Percentiles rank a stretch among this genome's conserved stretches.
phyloP scores from a whole-genome alignment of 2,113 vertebrate genomes.

The Caloenas nicobarica region DNA sequence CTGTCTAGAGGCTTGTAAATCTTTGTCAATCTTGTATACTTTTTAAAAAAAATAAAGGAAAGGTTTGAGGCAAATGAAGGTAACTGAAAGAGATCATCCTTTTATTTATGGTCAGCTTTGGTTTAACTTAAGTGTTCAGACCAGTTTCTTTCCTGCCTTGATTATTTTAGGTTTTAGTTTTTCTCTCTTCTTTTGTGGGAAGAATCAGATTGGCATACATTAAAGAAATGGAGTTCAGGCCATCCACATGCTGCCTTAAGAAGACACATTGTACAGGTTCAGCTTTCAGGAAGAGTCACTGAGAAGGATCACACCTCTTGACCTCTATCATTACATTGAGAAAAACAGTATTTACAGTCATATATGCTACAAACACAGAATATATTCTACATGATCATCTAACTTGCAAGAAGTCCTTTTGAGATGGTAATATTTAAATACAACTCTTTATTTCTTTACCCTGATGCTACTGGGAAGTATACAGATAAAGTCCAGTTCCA shows the following conservation, averaged over 20 bases:
- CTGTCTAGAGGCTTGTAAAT: conserved; percentile 1
- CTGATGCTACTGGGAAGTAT: not conserved
- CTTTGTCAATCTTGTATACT: not conserved
- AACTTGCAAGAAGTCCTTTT: not conserved
- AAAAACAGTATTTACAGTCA: not conserved
- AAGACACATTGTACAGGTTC: accelerated
- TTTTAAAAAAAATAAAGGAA: conserved; percentile 27
- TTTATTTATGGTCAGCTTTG: not conserved
- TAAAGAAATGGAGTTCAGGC: not conserved
- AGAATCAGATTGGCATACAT: not conserved
- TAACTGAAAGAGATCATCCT: not conserved
- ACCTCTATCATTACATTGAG: not conserved
- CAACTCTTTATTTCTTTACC: not conserved
- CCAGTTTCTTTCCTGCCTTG: not conserved
- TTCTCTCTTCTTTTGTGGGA: not conserved
- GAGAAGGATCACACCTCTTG: not conserved
- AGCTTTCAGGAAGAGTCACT: not conserved
- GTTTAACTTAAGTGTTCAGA: not conserved
- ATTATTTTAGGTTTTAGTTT: not conserved
- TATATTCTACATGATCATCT: not conserved
- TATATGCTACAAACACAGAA: not conserved
- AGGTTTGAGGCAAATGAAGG: not conserved
- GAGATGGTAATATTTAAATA: not conserved
- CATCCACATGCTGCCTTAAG: not conserved
- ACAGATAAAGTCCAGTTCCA: not conserved